Percentiles rank a stretch among this genome's conserved stretches.
These are phyloP conservation scores for Felis chaus DNA, from an alignment of 2,113 vertebrate genomes.

Conservation along the genomic window DNA sequence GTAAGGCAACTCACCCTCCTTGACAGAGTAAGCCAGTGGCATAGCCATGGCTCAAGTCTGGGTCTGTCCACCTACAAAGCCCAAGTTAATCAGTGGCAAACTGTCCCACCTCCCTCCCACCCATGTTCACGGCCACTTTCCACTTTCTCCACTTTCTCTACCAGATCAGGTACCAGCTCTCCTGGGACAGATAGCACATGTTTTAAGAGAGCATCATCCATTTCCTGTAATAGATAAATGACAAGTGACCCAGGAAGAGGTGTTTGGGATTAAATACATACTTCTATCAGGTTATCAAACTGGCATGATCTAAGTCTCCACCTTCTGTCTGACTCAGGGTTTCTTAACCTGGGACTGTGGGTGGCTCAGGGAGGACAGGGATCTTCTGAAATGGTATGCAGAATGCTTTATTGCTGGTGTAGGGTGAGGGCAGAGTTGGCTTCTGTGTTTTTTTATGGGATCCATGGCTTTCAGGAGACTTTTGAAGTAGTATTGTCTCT, in stretches of 20 bases:
- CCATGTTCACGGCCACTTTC: neutral
- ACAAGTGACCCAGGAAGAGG: neutral
- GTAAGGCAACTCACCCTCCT: neutral
- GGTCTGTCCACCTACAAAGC: neutral
- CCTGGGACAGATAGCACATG: neutral
- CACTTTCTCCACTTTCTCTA: neutral
- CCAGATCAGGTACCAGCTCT: neutral
- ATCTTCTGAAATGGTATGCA: neutral
- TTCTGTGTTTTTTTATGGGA: neutral
- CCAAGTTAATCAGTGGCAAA: neutral
- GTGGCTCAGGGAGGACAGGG: neutral
- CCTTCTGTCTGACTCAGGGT: neutral
- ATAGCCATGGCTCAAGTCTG: neutral
- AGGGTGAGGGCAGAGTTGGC: neutral
- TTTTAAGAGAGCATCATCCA: neutral
- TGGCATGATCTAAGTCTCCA: neutral
- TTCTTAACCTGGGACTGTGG: neutral
- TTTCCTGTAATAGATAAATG: neutral
- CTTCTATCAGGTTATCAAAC: neutral
- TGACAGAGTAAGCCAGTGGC: neutral
- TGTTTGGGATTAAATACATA: neutral
- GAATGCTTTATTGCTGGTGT: neutral
- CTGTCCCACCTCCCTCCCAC: neutral
- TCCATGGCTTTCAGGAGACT: neutral
- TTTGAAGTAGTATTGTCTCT: neutral